phyloP scores from a whole-genome alignment of 2,888 invertebrate species.

The Willowsia nigromaculata region DNA sequence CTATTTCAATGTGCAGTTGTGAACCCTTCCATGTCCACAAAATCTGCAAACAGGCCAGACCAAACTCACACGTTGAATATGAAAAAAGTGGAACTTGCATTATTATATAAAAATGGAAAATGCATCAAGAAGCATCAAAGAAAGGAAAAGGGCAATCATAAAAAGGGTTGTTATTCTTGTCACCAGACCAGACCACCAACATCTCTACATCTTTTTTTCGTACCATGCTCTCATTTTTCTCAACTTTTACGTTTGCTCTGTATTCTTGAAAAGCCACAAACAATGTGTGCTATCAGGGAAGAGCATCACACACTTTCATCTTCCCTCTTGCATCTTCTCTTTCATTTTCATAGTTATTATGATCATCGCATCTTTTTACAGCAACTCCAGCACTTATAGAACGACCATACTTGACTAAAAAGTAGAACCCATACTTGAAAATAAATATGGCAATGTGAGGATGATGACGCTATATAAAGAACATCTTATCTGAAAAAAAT shows the following conservation, averaged over 20 bases:
- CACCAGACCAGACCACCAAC: background rate
- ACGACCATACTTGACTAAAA: background rate
- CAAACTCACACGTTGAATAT: background rate
- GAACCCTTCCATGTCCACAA: background rate
- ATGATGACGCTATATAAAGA: background rate
- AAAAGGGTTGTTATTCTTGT: conserved; percentile 33
- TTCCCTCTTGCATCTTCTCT: too few species aligned
- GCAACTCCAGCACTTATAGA: background rate
- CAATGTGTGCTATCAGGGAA: conserved; percentile 22
- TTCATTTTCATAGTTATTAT: background rate
- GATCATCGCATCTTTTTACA: background rate
- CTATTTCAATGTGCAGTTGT: too few species aligned
- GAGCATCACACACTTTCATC: conserved; percentile 15
- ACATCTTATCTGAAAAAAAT: conserved; percentile 8
- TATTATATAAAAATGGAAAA: background rate
- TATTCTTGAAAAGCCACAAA: conserved; percentile 24
- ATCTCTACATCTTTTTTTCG: conserved; percentile 3
- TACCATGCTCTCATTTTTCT: background rate
- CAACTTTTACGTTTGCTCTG: conserved; percentile 4
- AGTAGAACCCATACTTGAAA: background rate
- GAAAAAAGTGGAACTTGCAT: background rate
- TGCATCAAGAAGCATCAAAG: background rate
- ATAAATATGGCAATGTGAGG: background rate
- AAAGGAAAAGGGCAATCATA: conserved; percentile 48
- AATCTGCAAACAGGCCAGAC: conserved; percentile 41